Evolutionary conservation across 2,888 invertebrate genomes (phyloP), one percentile per base, ranked within the genome.

Genomic region (Plagiodera versicolora): DNA sequence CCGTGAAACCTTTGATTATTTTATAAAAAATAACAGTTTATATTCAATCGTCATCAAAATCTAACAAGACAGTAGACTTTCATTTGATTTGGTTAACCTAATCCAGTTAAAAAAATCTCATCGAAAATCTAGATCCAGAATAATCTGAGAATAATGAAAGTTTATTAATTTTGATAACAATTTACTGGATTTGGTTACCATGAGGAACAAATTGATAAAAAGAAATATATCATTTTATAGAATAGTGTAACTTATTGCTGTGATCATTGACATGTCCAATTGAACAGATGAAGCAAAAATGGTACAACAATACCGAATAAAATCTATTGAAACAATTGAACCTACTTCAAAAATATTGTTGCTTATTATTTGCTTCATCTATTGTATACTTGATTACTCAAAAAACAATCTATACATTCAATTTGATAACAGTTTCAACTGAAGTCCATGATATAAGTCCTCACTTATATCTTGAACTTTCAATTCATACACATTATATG

Each of bases 201-300:
- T 39, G 14, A 24, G 24, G 14, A 10, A 39, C n/a, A 35, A n/a
- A 19, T 52, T 32, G 39, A 24, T 44, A 17, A 53, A 44, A 35
- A 45, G 24, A 44, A 53, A 16, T 44, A 24, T 24, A 53, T 44
- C n/a, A n/a, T 39, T 14, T 44, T 44, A 44, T 53, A 44, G 14
- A 44, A 24, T 16, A 24, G 32, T 19, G 47, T 50, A 63, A 60
- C 57, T 60, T 66, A 66, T 66, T 66, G 66, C 66, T 66, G 63
- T 60, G 61, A 52, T 63, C 66, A 66, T 66, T 66, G 66, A 66
- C 66, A 58, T 46, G 28, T 56, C 53, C 59, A 35, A 49, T 57
- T 14, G 3, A 39, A 39, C 39, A 39, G 14, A 39, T 39, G 39
- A 39, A 39, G 39, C 39, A 39, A 39, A 39, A 39, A 39, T 14